Evolutionary conservation across 2,113 vertebrate genomes (phyloP).

Genomic region (Dasyornis broadbenti): DNA sequence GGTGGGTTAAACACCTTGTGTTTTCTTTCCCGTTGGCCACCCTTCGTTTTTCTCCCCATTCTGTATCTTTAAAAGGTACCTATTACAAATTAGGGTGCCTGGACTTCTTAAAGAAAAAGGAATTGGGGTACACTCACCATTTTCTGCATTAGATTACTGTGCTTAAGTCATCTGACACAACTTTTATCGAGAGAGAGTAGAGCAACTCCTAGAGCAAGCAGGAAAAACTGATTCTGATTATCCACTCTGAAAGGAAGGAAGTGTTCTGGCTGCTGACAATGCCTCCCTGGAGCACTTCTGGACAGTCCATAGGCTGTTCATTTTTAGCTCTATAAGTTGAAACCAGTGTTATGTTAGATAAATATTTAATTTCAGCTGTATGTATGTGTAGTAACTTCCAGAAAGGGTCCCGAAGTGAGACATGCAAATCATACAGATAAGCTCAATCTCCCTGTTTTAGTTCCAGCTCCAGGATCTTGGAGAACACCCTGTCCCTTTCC

Average conservation of each 20-base stretch:
- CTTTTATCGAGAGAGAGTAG: neutral
- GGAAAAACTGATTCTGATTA: neutral
- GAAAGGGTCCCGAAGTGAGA: neutral
- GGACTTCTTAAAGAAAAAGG: neutral
- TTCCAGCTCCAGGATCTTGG: neutral
- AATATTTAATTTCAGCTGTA: neutral
- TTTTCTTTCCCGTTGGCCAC: neutral
- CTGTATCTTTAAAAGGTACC: neutral
- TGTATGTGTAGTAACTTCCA: neutral
- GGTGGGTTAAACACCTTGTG: neutral
- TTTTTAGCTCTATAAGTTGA: neutral
- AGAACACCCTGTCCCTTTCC: conserved; percentile 42
- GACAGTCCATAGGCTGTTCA: neutral
- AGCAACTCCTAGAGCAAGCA: neutral
- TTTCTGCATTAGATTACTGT: neutral
- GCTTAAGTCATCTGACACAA: neutral
- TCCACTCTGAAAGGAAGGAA: neutral
- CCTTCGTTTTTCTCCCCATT: neutral
- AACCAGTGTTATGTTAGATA: neutral
- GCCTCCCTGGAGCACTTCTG: neutral
- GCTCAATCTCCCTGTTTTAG: neutral
- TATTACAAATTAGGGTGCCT: neutral
- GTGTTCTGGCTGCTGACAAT: neutral
- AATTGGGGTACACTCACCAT: neutral
- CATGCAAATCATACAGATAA: neutral